Conservation (phyloP, 2,888 invertebrate species). For the Tenthredo distinguenda region DNA sequence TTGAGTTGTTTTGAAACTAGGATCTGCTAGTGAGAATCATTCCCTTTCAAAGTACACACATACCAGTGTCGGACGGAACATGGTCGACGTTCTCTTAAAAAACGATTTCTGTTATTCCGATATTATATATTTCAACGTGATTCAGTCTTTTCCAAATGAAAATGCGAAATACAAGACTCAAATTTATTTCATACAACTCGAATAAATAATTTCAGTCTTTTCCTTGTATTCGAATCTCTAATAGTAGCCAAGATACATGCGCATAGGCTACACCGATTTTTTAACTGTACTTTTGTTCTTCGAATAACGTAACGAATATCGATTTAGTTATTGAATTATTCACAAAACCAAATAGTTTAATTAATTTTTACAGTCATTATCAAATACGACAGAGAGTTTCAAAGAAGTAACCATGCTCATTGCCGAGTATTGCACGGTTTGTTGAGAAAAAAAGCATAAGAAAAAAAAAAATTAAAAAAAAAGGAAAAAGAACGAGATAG, state of each 20-base stretch:
- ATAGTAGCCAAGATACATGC: not conserved
- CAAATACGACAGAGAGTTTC: not conserved
- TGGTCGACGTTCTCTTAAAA: not conserved
- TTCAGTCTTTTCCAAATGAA: not conserved
- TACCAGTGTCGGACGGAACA: not conserved
- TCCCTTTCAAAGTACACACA: not conserved
- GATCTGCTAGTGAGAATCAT: conserved; percentile 7
- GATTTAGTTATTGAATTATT: not conserved
- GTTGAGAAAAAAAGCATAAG: not conserved
- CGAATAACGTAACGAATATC: not conserved
- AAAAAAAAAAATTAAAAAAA: too few relatives aligned
- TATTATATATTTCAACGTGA: not conserved
- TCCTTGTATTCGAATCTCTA: not conserved
- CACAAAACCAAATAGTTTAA: not conserved
- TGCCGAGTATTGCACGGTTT: not conserved
- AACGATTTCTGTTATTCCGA: not conserved
- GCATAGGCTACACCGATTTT: not conserved
- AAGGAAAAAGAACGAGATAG: not conserved
- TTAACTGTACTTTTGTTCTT: not conserved
- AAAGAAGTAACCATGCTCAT: not conserved
- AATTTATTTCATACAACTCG: not conserved
- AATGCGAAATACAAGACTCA: not conserved
- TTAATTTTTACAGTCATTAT: not conserved
- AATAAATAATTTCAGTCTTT: not conserved
- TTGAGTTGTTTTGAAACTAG: conserved; percentile 28